phyloP scores from a whole-genome alignment of 2,888 invertebrate species.

The Cosmorhoe ocellata region DNA sequence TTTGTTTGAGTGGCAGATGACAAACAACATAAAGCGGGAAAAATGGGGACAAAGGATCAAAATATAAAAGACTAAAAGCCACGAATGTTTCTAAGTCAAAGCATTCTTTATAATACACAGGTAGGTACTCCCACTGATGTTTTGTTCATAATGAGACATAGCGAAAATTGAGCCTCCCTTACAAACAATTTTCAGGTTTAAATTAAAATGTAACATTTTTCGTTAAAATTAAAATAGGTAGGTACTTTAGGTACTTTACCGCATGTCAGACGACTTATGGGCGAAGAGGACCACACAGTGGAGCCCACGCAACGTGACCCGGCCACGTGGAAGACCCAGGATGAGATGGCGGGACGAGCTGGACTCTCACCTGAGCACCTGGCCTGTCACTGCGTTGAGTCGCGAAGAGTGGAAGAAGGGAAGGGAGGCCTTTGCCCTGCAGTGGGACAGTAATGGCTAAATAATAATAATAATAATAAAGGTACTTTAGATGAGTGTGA shows the following conservation, averaged over 20 bases:
- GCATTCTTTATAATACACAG: slow-evolving; percentile 23
- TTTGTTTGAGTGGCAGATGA: slow-evolving; percentile 9
- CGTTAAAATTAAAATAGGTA: slow-evolving; percentile 5
- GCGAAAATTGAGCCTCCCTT: slow-evolving; percentile 19
- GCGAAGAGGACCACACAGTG: too few species aligned
- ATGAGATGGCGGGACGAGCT: too few species aligned
- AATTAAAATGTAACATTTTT: slow-evolving; percentile 10
- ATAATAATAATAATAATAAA: too few species aligned
- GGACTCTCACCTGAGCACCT: too few species aligned
- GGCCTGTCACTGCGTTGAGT: too few species aligned
- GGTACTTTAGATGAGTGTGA: too few species aligned
- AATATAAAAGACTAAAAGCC: slow-evolving; percentile 22
- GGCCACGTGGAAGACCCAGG: too few species aligned
- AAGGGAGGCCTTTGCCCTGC: too few species aligned
- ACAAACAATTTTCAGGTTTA: slow-evolving; percentile 11
- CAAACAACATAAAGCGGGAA: slow-evolving; percentile 6
- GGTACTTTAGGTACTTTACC: background rate
- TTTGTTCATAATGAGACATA: slow-evolving; percentile 21
- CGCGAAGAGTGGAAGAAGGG: too few species aligned
- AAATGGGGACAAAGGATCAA: slow-evolving; percentile 22
- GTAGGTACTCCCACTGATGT: slow-evolving; percentile 13
- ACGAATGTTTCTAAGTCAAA: slow-evolving; percentile 25
- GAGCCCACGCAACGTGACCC: too few species aligned
- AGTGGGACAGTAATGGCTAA: too few species aligned
- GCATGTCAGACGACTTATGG: too few species aligned